phyloP scores from a whole-genome alignment of 2,113 vertebrate species.

The Jacana jacana region DNA sequence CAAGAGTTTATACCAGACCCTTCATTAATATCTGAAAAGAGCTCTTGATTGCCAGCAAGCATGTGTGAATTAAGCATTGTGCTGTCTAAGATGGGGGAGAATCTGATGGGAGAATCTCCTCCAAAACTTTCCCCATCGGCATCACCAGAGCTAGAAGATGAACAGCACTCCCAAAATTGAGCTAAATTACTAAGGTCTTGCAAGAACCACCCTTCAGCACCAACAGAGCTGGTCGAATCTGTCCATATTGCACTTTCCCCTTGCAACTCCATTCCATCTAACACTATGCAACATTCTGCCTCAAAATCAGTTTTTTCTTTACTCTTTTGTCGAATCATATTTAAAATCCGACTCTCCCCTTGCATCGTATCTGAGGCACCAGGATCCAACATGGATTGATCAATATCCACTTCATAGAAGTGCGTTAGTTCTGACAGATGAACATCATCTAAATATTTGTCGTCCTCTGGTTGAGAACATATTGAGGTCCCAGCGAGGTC shows the following conservation, averaged over 20 bases:
- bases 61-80: conserved; percentile 83
- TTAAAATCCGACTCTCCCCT: conserved; percentile 98
- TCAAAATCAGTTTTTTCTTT: conserved; percentile 90
- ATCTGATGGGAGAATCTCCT: conserved; percentile 89
- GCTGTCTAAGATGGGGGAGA: conserved; percentile 88
- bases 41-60: conserved; percentile 86
- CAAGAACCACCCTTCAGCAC: conserved; percentile 88
- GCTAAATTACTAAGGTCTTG: conserved; percentile 92
- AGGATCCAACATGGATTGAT: conserved; percentile 99
- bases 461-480: conserved; percentile 94
- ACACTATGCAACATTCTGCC: conserved; percentile 97
- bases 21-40: conserved; percentile 88
- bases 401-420: conserved; percentile 99
- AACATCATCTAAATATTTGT: conserved; percentile 94
- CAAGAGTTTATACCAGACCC: conserved; percentile 88
- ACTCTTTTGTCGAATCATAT: conserved; percentile 98
- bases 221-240: conserved; percentile 86
- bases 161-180: conserved; percentile 97
- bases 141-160: conserved; percentile 93
- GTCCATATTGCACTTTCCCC: conserved; percentile 99
- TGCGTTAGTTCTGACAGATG: conserved; percentile 98
- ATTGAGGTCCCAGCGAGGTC: conserved; percentile 89
- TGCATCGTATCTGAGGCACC: conserved; percentile 98
- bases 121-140: conserved; percentile 94
- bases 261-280: conserved; percentile 95